Evolutionary conservation across 1,140 invertebrate species (phyloP).

Genomic region (Bombus soroeensis): DNA sequence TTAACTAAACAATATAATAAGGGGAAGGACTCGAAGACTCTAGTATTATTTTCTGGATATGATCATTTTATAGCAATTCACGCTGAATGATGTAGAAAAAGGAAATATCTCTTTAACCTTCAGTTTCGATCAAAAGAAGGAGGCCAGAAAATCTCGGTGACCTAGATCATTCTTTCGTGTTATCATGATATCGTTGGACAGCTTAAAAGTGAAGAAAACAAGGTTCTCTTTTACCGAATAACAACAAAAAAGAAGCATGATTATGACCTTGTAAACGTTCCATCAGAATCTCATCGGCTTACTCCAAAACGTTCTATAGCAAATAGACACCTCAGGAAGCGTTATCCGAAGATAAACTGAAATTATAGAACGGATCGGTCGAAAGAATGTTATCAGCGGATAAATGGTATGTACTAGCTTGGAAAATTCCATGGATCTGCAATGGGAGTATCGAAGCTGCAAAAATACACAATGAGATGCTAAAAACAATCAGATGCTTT

Average conservation of each 20-base stretch:
- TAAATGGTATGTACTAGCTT: neutral
- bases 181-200: neutral
- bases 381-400: neutral
- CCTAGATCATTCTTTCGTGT: neutral
- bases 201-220: neutral
- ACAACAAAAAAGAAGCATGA: neutral
- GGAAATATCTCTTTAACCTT: neutral
- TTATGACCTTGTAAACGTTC: neutral
- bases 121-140: neutral
- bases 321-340: neutral
- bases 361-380: conserved; percentile 14
- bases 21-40: too few species aligned
- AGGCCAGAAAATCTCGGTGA: neutral
- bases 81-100: neutral
- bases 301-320: neutral
- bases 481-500: neutral
- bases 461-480: neutral
- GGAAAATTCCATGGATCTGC: conserved; percentile 13
- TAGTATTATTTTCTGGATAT: too few species aligned
- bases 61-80: too few species aligned
- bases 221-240: neutral
- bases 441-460: neutral
- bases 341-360: conserved; percentile 19
- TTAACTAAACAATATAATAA: too few species aligned
- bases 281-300: conserved; percentile 1